Conservation (phyloP, 1,140 invertebrate genomes). For the Psix sp. region DNA sequence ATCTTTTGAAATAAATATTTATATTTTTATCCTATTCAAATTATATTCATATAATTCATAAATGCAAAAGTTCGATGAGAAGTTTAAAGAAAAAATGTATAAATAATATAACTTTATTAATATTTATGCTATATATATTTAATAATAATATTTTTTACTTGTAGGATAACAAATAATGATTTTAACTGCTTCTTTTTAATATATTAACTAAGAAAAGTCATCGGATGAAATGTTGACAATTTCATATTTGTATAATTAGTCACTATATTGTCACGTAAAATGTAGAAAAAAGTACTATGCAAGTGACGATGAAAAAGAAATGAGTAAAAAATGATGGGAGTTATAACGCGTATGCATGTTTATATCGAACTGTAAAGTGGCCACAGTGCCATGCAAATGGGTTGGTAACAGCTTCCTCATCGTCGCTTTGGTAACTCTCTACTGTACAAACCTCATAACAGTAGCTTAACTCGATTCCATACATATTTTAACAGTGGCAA, state of each 20-base stretch:
- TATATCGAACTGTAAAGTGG: conserved; percentile 59
- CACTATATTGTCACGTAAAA: conserved; percentile 13
- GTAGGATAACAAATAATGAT: too few relatives aligned
- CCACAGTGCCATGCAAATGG: conserved; percentile 74
- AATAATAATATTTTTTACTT: too few relatives aligned
- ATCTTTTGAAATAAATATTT: too few relatives aligned
- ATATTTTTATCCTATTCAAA: too few relatives aligned
- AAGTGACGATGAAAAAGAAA: conserved; percentile 42
- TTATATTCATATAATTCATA: too few relatives aligned
- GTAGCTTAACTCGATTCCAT: conserved; percentile 76
- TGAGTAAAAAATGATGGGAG: conserved; percentile 51
- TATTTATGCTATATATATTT: too few relatives aligned
- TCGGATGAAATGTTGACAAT: background rate
- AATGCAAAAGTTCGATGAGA: too few relatives aligned
- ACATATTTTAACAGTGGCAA: conserved; percentile 76
- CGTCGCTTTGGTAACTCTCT: conserved; percentile 64
- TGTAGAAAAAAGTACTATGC: conserved; percentile 30
- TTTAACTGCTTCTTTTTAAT: too few relatives aligned
- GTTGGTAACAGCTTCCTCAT: conserved; percentile 75
- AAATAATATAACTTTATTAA: too few relatives aligned
- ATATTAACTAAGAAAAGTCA: too few relatives aligned
- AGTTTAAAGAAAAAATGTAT: too few relatives aligned
- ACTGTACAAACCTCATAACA: conserved; percentile 63
- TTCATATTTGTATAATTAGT: background rate
- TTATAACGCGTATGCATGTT: conserved; percentile 60